Percentiles rank a stretch among this genome's conserved stretches.
Conservation (phyloP, 1,140 invertebrate species). For the Orius insidiosus region DNA sequence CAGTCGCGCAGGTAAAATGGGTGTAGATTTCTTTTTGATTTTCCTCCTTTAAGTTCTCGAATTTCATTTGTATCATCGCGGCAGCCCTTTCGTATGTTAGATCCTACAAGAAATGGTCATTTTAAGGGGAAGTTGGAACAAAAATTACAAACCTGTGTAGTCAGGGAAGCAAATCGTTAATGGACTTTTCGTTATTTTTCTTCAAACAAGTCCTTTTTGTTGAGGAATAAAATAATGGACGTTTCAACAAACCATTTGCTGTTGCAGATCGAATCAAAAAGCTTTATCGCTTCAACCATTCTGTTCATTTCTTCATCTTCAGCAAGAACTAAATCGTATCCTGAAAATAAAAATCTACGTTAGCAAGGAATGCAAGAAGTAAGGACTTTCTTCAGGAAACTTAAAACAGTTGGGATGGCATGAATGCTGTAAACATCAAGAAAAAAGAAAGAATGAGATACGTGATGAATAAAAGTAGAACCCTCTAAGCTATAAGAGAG, state of each 20-base stretch:
- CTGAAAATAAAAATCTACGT: conserved; percentile 30
- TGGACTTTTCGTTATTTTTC: conserved; percentile 84
- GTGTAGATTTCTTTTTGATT: conserved; percentile 83
- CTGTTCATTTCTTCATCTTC: conserved; percentile 54
- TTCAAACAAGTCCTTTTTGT: conserved; percentile 94
- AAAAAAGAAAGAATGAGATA: too few species aligned
- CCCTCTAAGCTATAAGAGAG: too few species aligned
- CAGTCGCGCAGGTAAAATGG: too few species aligned
- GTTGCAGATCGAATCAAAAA: conserved; percentile 94
- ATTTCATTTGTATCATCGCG: conserved; percentile 75
- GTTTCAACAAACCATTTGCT: conserved; percentile 97
- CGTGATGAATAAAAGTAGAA: too few species aligned
- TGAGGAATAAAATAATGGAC: conserved; percentile 92
- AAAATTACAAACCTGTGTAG: conserved; percentile 66
- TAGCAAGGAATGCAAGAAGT: too few species aligned
- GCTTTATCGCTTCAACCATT: conserved; percentile 84
- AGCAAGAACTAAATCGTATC: conserved; percentile 52
- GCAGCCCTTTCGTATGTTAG: conserved; percentile 72
- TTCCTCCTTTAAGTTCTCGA: conserved; percentile 70
- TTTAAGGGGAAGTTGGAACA: too few species aligned
- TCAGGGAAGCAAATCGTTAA: conserved; percentile 91
- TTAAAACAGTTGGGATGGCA: too few species aligned
- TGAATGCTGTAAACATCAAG: too few species aligned
- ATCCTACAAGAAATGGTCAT: conserved; percentile 50
- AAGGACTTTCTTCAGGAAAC: too few species aligned